phyloP scores from a whole-genome alignment of 1,140 invertebrate genomes.

The Hormaphis cornu region DNA sequence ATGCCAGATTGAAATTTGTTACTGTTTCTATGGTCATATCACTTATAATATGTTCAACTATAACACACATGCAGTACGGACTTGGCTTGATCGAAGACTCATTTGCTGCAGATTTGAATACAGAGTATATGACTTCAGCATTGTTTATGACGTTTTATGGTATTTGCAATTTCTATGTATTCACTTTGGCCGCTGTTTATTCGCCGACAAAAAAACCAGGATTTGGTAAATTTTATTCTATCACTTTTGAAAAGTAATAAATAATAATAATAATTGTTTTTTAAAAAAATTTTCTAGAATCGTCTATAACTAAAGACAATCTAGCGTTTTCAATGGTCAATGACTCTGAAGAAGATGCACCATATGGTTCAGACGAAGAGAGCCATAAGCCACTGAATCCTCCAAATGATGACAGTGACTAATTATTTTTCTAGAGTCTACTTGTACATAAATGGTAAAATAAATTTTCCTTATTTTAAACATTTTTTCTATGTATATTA shows the following conservation, averaged over 20 bases:
- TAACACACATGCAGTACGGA: slow-evolving; percentile 76
- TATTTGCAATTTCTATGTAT: slow-evolving; percentile 89
- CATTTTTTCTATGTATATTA: too few species aligned
- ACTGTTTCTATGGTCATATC: slow-evolving; percentile 78
- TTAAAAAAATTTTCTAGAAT: background rate
- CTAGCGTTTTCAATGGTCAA: slow-evolving; percentile 97
- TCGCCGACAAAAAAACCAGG: slow-evolving; percentile 70
- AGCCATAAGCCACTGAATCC: slow-evolving; percentile 62
- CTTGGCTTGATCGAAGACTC: slow-evolving; percentile 83
- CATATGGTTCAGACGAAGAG: slow-evolving; percentile 88
- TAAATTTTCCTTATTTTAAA: background rate
- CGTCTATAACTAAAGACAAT: slow-evolving; percentile 82
- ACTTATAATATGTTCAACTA: slow-evolving; percentile 61
- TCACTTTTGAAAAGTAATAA: background rate
- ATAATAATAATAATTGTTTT: background rate
- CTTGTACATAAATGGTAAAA: background rate
- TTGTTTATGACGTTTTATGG: slow-evolving; percentile 93
- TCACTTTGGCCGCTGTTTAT: slow-evolving; percentile 89
- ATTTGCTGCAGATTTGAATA: slow-evolving; percentile 77
- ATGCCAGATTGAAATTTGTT: slow-evolving; percentile 82
- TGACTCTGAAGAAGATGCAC: slow-evolving; percentile 93
- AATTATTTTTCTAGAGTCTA: slow-evolving; percentile 49
- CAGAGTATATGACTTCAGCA: slow-evolving; percentile 75
- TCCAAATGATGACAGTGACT: slow-evolving; percentile 53
- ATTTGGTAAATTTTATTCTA: slow-evolving; percentile 56